Evolutionary conservation across 2,888 invertebrate species (phyloP), one percentile per base, ranked within the genome.

Genomic region (Tholera decimalis): DNA sequence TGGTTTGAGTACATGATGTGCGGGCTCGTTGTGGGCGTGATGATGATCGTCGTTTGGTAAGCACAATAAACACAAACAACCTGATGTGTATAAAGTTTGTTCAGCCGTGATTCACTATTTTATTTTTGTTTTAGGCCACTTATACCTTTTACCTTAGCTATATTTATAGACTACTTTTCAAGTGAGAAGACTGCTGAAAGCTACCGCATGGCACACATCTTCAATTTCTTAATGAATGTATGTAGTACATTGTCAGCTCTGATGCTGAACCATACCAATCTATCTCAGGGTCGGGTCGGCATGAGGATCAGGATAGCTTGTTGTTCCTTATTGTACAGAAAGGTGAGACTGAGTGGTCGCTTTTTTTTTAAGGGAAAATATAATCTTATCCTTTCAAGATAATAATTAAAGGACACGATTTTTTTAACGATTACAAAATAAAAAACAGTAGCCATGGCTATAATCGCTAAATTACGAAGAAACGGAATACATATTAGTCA

Each of bases 241-340:
- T 84, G 96, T 51, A 96, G 97, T 44, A 89, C 97, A 51, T 20
- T 95, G 1, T 96, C 96, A 56, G 94, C 97, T 20, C 71, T 97
- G 20, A 90, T 97, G 62, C 95, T 96, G 80, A 98, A 98, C 86
- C 97, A 97, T 81, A 80, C 93, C 7, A 91, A 89, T 55, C 85
- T 97, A 63, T 93, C 94, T 15, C 96, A 96, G 80, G 92, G 95
- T 75, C 96, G 97, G 79, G 96, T 98, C 35, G 98, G 98, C 41
- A 98, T 98, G 98, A 94, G 97, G 85, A 94, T 98, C 58, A 93
- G 98, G 78, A 96, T 98, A 56, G 98, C 98, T 0, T 96, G 97
- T 79, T 98, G 98, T 84, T 97, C 98, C 0, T 90, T 98, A 11
- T 90, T 98, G 74, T 98, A 98, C 86, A 96, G 98, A 94, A 98